These are phyloP conservation scores for Sphyrna mokarran DNA, from an alignment of 2,113 vertebrate species.

Conservation along the genomic window DNA sequence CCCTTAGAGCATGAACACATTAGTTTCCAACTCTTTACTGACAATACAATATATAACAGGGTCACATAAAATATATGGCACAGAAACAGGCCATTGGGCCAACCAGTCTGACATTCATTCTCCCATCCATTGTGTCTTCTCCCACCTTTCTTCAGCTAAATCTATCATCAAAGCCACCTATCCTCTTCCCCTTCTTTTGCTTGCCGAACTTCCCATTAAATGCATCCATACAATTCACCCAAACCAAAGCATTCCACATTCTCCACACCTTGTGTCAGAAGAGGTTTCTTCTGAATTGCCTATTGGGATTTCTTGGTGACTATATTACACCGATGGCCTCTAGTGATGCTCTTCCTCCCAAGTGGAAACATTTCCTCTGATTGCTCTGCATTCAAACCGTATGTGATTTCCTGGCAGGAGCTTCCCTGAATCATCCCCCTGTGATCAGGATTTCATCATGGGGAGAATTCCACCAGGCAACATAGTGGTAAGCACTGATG, in stretches of 20 bases:
- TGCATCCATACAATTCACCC: too few relatives aligned
- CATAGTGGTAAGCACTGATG: too few relatives aligned
- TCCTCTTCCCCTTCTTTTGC: neutral
- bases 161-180: neutral
- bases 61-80: neutral
- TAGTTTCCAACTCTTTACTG: too few relatives aligned
- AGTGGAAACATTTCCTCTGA: neutral
- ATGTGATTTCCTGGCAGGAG: neutral
- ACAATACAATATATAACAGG: too few relatives aligned
- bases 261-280: neutral
- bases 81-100: neutral
- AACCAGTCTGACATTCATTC: neutral
- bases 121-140: neutral
- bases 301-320: neutral
- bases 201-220: too few relatives aligned
- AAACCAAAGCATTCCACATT: neutral
- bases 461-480: neutral
- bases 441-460: neutral
- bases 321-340: neutral
- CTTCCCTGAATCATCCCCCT: neutral
- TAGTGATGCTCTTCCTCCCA: neutral
- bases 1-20: too few relatives aligned
- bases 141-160: too few relatives aligned
- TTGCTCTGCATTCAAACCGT: neutral
- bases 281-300: neutral